Base-by-base conservation (phyloP, 2,888 invertebrate species). In the Apodemia zela region DNA sequence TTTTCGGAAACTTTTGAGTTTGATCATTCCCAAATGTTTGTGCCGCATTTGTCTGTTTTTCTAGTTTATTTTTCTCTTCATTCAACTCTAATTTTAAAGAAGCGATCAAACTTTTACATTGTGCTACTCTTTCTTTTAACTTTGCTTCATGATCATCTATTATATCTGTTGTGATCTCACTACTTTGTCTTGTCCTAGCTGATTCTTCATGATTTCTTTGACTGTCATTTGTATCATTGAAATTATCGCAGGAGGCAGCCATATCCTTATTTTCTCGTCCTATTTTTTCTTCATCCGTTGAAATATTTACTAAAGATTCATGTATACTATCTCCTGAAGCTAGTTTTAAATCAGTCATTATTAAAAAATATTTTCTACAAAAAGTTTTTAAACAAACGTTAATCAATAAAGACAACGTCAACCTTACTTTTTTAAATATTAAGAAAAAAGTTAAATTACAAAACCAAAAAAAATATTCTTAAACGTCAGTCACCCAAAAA, bases 21-120 rank as follows among this genome's bases (percentile, higher is more conserved):
- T 51, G 21, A 10, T 51, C 51, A 51, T 18, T 21, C 2, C 7
- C 54, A 33, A 62, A 38, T 18, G 67, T 65, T 54, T 65, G 68
- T 15, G 68, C 15, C 13, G 62, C 62, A 70, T 76, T 81, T 17
- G 63, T 72, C 68, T 84, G 83, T 58, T 74, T 79, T 70, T 81
- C 81, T 29, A 85, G 61, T 74, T 84, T 89, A 10, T 73, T 74
- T 72, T 87, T 89, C 71, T 89, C 89, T 74, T 83, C 83, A 61
- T 73, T 81, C 0, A 91, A 73, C 70, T 90, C 88, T 2, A 78
- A 65, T 73, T 90, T 90, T 35, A 90, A 71, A 29, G 87, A 84
- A 68, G 87, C 85, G 61, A 90, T 87, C 62, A 87, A 80, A 66
- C 74, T 79, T 69, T 81, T 82, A 66, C 89, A 91, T 65, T 89